These are phyloP conservation scores for Hermaeophaga mercurialis DNA, from an alignment of 2,888 invertebrate genomes.

Conservation along the genomic window DNA sequence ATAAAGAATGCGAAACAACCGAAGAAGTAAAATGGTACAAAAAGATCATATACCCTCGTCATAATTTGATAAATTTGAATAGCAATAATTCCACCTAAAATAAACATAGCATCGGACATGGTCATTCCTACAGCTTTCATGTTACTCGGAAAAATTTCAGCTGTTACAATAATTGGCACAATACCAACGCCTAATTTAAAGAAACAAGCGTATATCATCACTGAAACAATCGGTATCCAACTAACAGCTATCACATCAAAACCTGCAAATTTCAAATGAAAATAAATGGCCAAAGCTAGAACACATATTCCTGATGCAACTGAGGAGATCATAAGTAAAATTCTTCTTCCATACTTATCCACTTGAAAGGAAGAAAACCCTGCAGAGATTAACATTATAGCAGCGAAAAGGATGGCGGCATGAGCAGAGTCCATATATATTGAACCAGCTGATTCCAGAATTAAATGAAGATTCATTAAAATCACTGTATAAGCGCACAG, in stretches of 20 bases:
- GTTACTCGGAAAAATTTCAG: slow-evolving; percentile 54
- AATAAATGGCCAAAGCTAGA: slow-evolving; percentile 50
- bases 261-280: slow-evolving; percentile 46
- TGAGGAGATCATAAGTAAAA: slow-evolving; percentile 49
- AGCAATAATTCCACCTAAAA: slow-evolving; percentile 48
- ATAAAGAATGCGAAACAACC: slow-evolving; percentile 47
- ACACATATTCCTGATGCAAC: slow-evolving; percentile 50
- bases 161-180: slow-evolving; percentile 53
- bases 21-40: slow-evolving; percentile 53
- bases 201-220: slow-evolving; percentile 51
- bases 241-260: slow-evolving; percentile 46
- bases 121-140: slow-evolving; percentile 56
- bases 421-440: slow-evolving; percentile 45
- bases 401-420: slow-evolving; percentile 53
- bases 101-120: slow-evolving; percentile 51
- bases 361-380: slow-evolving; percentile 47
- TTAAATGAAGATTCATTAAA: slow-evolving; percentile 54
- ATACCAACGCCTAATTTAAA: slow-evolving; percentile 53
- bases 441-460: slow-evolving; percentile 50
- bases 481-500: slow-evolving; percentile 54
- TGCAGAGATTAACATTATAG: slow-evolving; percentile 51
- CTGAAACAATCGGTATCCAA: slow-evolving; percentile 52
- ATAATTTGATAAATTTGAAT: slow-evolving; percentile 50
- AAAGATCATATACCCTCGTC: slow-evolving; percentile 45
- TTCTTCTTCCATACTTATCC: slow-evolving; percentile 52